Conservation (phyloP, 2,113 vertebrate species). For the Platichthys stellatus region DNA sequence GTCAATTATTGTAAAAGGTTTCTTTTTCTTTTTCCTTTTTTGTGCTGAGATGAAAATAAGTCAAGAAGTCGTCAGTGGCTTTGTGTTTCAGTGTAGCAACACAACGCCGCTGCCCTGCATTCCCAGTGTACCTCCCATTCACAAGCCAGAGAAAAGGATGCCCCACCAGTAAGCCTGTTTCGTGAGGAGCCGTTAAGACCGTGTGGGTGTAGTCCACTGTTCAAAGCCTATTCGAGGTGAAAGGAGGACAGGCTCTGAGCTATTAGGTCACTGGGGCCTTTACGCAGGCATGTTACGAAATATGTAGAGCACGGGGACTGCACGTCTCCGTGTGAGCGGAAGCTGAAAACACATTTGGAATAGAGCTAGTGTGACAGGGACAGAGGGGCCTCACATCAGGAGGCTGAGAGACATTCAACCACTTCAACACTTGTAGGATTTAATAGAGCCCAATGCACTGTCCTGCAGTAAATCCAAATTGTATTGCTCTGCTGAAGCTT, state of each 20-base stretch:
- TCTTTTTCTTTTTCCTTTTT: slow-evolving; percentile 17
- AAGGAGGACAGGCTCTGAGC: slow-evolving; percentile 51
- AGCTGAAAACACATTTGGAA: not conserved
- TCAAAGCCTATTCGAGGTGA: slow-evolving; percentile 30
- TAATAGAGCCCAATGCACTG: not conserved
- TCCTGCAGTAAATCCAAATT: not conserved
- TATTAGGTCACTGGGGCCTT: slow-evolving; percentile 53
- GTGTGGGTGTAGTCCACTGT: slow-evolving; percentile 19
- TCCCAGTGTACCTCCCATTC: slow-evolving; percentile 18
- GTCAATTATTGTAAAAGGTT: slow-evolving; percentile 33
- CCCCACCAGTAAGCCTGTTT: slow-evolving; percentile 31
- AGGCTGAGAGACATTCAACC: not conserved
- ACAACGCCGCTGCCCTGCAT: slow-evolving; percentile 29
- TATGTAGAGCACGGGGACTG: slow-evolving; percentile 51
- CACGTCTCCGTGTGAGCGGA: not conserved
- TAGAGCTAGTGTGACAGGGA: slow-evolving; percentile 11
- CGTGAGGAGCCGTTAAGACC: slow-evolving; percentile 38
- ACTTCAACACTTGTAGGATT: not conserved
- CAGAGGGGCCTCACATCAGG: not conserved
- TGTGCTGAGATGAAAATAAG: slow-evolving; percentile 13
- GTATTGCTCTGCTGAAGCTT: not conserved
- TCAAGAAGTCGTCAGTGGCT: not conserved
- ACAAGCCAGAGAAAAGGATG: slow-evolving; percentile 11
- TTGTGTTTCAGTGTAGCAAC: slow-evolving; percentile 22
- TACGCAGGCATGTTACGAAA: slow-evolving; percentile 51